These are phyloP conservation scores for Hermaeophaga mercurialis DNA, from an alignment of 2,888 invertebrate species.

Conservation along the genomic window DNA sequence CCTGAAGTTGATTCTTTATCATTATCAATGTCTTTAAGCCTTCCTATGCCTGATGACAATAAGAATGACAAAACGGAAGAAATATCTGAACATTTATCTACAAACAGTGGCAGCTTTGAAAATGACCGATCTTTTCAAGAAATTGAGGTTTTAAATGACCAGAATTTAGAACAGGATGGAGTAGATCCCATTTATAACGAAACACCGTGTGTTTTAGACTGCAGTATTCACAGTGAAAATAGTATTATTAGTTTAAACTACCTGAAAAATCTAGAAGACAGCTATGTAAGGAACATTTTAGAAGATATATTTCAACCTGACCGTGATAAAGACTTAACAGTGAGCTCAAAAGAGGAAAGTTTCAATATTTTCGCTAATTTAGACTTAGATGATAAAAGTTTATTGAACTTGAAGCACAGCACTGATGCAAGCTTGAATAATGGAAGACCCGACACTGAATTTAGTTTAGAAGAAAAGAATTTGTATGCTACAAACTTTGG, in stretches of 20 bases:
- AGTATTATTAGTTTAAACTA: constrained; percentile 44
- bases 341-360: constrained; percentile 51
- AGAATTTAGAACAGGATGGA: constrained; percentile 40
- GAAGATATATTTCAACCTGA: constrained; percentile 52
- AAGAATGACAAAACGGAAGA: constrained; percentile 33
- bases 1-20: constrained; percentile 12
- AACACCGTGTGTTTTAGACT: constrained; percentile 41
- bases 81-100: constrained; percentile 45
- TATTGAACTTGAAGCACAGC: constrained; percentile 43
- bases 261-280: constrained; percentile 35
- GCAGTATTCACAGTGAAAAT: constrained; percentile 43
- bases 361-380: constrained; percentile 54
- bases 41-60: constrained; percentile 37
- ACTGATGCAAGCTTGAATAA: constrained; percentile 45
- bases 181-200: constrained; percentile 43
- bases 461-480: constrained; percentile 36
- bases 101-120: constrained; percentile 48
- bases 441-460: constrained; percentile 32
- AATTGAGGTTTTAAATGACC: constrained; percentile 51
- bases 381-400: constrained; percentile 53
- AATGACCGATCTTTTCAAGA: constrained; percentile 56
- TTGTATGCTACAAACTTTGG: constrained; percentile 30
- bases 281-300: constrained; percentile 50
- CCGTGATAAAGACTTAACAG: constrained; percentile 41
- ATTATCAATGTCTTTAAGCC: constrained; percentile 38